Conservation (phyloP, 2,888 invertebrate genomes). For the Rosalia funebris region DNA sequence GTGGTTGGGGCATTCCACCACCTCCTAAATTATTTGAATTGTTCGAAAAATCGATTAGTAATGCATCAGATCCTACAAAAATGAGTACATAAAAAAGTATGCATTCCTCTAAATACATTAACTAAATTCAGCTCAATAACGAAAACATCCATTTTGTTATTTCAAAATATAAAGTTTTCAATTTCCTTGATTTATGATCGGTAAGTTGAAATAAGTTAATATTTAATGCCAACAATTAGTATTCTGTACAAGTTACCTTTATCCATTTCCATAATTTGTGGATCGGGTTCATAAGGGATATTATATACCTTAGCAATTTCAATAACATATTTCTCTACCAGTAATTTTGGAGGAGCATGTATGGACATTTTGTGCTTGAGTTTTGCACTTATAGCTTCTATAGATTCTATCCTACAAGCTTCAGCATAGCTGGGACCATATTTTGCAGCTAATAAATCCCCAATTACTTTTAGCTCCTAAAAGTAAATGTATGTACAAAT, state of each 20-base stretch:
- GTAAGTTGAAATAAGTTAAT: no score
- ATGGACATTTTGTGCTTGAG: constrained; percentile 92
- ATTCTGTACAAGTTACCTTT: no score
- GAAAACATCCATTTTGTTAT: no score
- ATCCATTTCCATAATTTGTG: constrained; percentile 86
- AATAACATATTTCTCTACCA: constrained; percentile 94
- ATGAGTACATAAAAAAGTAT: not conserved
- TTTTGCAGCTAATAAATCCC: constrained; percentile 88
- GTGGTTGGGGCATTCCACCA: constrained; percentile 73
- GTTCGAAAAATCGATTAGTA: constrained; percentile 73
- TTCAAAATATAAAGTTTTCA: no score
- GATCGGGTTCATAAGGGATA: constrained; percentile 95
- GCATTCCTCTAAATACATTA: not conserved
- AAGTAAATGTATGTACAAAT: no score
- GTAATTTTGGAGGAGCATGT: constrained; percentile 93
- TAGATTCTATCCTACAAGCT: constrained; percentile 83
- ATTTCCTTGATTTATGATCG: no score
- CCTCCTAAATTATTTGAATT: constrained; percentile 70
- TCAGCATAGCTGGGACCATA: constrained; percentile 95
- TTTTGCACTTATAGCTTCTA: constrained; percentile 88
- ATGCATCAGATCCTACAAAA: constrained; percentile 66
- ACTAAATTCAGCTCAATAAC: no score
- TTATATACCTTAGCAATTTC: constrained; percentile 97
- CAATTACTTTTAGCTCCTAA: constrained; percentile 79
- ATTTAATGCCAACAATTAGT: no score